These are phyloP conservation scores for Leptinotarsa haldemani DNA, from an alignment of 2,888 invertebrate genomes.

Conservation along the genomic window DNA sequence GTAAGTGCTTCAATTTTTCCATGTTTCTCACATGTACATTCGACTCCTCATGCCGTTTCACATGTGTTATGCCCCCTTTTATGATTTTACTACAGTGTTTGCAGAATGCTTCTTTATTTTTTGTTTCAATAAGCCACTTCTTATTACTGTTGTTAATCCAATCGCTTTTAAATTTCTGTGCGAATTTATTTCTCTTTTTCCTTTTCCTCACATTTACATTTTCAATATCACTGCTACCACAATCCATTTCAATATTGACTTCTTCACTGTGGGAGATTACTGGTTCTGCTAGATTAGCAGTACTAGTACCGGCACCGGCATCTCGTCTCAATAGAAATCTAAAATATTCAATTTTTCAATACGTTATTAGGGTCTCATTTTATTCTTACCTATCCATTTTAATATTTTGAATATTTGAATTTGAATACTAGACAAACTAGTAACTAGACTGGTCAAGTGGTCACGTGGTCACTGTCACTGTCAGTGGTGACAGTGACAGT, in stretches of 20 bases:
- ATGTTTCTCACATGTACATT: not conserved
- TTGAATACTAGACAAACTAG: not conserved
- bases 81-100: not conserved
- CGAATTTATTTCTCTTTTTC: slow-evolving; percentile 1
- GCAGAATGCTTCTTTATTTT: not conserved
- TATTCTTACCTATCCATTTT: not conserved
- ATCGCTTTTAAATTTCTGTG: slow-evolving; percentile 16
- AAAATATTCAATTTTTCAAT: not conserved
- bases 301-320: not conserved
- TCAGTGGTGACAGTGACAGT: too few species aligned
- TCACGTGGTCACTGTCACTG: too few species aligned
- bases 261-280: slow-evolving; percentile 2
- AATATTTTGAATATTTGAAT: not conserved
- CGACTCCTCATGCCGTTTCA: not conserved
- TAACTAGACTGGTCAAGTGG: too few species aligned
- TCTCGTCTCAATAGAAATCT: not conserved
- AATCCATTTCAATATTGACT: not conserved
- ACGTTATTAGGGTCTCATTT: not conserved
- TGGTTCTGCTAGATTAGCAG: too few species aligned
- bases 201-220: slow-evolving; percentile 2
- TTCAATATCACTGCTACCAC: not conserved
- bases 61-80: slow-evolving; percentile 10
- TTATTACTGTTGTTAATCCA: slow-evolving; percentile 3
- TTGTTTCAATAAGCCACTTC: not conserved
- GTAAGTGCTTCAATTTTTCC: not conserved